phyloP scores from a whole-genome alignment of 2,113 vertebrate genomes.

The Astatoreochromis straeleni region DNA sequence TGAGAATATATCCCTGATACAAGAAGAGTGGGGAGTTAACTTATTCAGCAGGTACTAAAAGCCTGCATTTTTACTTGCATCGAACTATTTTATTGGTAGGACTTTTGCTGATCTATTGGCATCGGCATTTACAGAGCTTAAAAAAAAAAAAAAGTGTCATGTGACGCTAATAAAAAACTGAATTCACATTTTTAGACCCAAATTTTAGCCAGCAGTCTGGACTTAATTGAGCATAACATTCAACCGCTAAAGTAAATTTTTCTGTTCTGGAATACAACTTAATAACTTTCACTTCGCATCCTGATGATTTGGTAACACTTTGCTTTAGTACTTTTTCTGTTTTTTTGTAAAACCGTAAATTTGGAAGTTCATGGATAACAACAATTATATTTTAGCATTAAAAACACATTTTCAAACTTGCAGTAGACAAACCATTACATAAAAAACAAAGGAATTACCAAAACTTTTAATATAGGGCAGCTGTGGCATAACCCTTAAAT shows the following conservation, averaged over 20 bases:
- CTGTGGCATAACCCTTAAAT: neutral
- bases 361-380: neutral
- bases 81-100: fast-evolving
- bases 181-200: neutral
- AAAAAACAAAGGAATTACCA: neutral
- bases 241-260: neutral
- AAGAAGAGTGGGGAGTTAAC: neutral
- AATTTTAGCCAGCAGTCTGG: neutral
- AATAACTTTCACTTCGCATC: neutral
- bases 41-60: neutral
- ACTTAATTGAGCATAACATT: neutral
- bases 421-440: neutral
- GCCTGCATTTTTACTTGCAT: neutral
- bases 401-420: neutral
- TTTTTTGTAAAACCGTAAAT: neutral
- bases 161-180: neutral
- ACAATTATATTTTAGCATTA: neutral
- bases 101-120: neutral
- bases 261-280: neutral
- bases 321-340: neutral
- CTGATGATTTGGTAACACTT: neutral
- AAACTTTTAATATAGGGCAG: neutral
- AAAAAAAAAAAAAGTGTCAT: neutral
- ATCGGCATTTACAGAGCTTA: neutral
- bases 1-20: neutral